A percentile compares a stretch with the other conserved stretches of the same genome.
These are phyloP conservation scores for Deilephila porcellus DNA, from an alignment of 2,888 invertebrate genomes.

Conservation along the genomic window DNA sequence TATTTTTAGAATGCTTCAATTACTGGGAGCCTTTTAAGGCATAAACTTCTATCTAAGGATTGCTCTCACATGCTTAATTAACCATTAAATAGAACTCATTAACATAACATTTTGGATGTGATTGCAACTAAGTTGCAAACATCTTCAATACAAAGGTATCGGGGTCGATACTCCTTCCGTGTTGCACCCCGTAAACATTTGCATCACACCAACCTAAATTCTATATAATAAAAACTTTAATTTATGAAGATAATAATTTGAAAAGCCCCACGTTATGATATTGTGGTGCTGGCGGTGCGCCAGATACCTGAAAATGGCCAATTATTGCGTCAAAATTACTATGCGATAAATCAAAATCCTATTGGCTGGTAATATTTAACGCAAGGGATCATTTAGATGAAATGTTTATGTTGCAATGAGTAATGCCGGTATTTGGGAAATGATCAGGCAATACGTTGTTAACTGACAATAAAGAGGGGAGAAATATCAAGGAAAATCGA, in stretches of 20 bases:
- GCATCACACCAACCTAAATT: constrained; percentile 6
- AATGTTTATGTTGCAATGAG: neutral
- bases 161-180: neutral
- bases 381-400: constrained; percentile 18
- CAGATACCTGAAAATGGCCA: constrained; percentile 41
- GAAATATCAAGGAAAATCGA: neutral
- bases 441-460: neutral
- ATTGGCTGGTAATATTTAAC: constrained; percentile 39
- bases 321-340: constrained; percentile 39
- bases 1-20: no score
- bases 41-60: neutral
- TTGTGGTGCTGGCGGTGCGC: constrained; percentile 37
- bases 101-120: constrained; percentile 5
- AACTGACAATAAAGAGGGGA: neutral
- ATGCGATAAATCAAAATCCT: constrained; percentile 37
- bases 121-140: constrained; percentile 5
- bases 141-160: neutral
- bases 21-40: no score
- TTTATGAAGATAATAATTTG: constrained; percentile 17
- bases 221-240: constrained; percentile 17
- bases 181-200: neutral
- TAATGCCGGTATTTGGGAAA: neutral
- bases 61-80: neutral
- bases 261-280: constrained; percentile 26
- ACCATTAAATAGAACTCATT: neutral